phyloP scores from a whole-genome alignment of 2,113 vertebrate species.

The Toxotes jaculatrix region DNA sequence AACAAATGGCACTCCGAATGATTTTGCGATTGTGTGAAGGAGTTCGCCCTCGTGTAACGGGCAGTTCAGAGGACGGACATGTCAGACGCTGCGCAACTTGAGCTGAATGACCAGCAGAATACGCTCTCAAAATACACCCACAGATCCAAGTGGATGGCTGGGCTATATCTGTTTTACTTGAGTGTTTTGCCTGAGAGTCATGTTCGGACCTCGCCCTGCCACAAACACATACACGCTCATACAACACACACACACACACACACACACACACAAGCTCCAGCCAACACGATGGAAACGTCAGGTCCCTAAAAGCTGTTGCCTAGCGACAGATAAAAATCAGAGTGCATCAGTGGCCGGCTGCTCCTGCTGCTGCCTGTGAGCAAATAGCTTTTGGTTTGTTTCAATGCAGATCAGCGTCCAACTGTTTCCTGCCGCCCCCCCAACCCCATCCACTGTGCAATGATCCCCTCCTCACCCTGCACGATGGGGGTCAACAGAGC shows the following conservation, averaged over 20 bases:
- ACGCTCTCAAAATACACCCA: constrained; percentile 49
- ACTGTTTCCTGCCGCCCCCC: constrained; percentile 12
- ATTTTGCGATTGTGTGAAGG: constrained; percentile 33
- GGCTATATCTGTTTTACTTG: constrained; percentile 57
- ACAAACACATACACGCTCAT: constrained; percentile 15
- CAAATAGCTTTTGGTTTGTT: constrained; percentile 64
- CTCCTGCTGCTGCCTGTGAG: constrained; percentile 60
- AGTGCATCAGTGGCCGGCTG: constrained; percentile 62
- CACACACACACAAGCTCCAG: constrained; percentile 13
- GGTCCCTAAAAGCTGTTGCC: constrained; percentile 77
- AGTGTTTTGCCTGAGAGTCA: constrained; percentile 34
- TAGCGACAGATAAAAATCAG: constrained; percentile 82
- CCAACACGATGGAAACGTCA: constrained; percentile 61
- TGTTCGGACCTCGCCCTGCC: constrained; percentile 42
- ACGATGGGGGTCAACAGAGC: constrained; percentile 1
- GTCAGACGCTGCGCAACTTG: constrained; percentile 32
- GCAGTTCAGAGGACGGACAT: constrained; percentile 31
- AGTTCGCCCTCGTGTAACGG: constrained; percentile 30
- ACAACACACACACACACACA: constrained; percentile 25
- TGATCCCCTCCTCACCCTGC: constrained; percentile 21
- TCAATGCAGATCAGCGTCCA: constrained; percentile 40
- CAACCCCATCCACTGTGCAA: constrained; percentile 1
- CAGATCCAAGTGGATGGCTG: background rate
- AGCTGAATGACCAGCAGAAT: constrained; percentile 23
- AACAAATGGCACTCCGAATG: constrained; percentile 26